These are phyloP conservation scores for Phataginus tricuspis DNA, from an alignment of 2,797 vertebrate genomes.

Conservation along the genomic window DNA sequence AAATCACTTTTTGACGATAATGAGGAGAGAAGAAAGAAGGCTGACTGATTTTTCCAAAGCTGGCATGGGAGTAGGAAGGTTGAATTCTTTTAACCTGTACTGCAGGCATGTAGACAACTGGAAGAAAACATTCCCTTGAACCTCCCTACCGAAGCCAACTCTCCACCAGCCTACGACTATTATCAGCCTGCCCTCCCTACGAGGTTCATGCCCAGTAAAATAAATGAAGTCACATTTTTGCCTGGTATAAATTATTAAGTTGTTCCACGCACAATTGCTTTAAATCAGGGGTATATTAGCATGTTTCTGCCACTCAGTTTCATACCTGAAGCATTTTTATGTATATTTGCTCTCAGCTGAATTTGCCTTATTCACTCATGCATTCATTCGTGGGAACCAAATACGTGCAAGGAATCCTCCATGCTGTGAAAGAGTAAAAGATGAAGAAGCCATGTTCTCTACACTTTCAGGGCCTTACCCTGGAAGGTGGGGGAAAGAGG, in stretches of 20 bases:
- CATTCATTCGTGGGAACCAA: constrained; percentile 36
- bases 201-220: constrained; percentile 28
- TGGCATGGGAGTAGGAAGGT: background rate
- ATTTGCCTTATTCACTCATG: constrained; percentile 49
- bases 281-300: constrained; percentile 1
- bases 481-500: background rate
- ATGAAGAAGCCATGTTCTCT: background rate
- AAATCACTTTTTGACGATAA: constrained; percentile 48
- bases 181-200: background rate
- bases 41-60: background rate
- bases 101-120: background rate
- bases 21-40: background rate
- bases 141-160: background rate
- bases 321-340: constrained; percentile 22
- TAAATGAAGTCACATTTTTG: constrained; percentile 37
- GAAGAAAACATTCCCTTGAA: background rate
- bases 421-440: background rate
- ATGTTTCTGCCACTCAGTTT: background rate
- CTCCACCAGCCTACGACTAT: background rate
- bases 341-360: background rate
- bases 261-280: background rate
- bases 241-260: constrained; percentile 48
- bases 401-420: background rate
- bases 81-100: background rate
- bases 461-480: background rate